Conservation (phyloP, 2,797 vertebrate genomes). For the Pipistrellus nathusii region DNA sequence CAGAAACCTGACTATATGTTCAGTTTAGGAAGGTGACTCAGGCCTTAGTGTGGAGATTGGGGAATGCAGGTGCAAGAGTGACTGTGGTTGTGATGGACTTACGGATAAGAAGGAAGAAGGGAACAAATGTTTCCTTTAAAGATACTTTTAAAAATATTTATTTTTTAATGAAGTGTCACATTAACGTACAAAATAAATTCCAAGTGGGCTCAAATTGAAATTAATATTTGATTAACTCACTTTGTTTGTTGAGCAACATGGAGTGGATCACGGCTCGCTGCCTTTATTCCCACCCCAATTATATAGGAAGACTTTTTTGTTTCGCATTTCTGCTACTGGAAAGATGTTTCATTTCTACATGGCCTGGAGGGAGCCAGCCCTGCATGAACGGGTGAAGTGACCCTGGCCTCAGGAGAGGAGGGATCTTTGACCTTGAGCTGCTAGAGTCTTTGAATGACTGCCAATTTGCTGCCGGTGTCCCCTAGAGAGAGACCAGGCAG, state of each 20-base stretch:
- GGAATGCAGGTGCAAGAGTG: background rate
- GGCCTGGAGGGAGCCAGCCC: background rate
- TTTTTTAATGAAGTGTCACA: background rate
- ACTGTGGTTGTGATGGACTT: background rate
- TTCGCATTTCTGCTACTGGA: background rate
- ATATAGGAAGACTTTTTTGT: background rate
- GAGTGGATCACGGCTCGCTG: background rate
- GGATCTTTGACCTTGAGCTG: constrained; percentile 22
- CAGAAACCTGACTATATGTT: background rate
- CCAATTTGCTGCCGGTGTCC: background rate
- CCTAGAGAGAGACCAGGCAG: background rate
- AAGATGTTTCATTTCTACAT: background rate
- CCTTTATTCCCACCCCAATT: background rate
- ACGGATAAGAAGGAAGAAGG: background rate
- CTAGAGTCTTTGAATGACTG: constrained; percentile 17
- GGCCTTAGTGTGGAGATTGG: background rate
- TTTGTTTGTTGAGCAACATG: background rate
- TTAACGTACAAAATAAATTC: background rate
- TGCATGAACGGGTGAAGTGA: background rate
- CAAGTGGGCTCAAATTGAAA: background rate
- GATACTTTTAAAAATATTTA: background rate
- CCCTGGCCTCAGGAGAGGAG: background rate
- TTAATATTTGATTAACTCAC: background rate
- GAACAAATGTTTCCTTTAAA: background rate
- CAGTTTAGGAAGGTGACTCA: background rate